Percentiles rank a stretch among this genome's conserved stretches.
These are phyloP conservation scores for Rhingia campestris DNA, from an alignment of 2,888 invertebrate species.

Conservation along the genomic window DNA sequence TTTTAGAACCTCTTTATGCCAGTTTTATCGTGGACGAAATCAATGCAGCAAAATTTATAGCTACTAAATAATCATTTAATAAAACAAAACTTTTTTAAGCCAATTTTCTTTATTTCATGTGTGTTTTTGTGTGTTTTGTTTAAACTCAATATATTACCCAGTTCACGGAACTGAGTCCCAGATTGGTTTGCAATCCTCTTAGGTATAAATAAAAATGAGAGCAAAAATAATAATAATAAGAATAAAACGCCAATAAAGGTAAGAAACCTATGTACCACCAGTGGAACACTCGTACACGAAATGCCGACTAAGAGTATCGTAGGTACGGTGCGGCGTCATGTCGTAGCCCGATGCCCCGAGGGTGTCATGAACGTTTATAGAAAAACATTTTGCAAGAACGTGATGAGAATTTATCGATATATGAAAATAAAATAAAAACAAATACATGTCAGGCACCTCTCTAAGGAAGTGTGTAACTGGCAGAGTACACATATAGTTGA, in stretches of 20 bases:
- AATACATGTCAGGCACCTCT: constrained; percentile 43
- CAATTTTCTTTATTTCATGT: too few relatives aligned
- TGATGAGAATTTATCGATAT: constrained; percentile 71
- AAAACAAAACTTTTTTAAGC: too few relatives aligned
- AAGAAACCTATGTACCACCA: constrained; percentile 38
- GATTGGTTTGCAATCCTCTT: constrained; percentile 52
- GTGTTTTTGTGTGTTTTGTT: background rate
- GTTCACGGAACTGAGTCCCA: constrained; percentile 33
- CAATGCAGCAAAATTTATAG: too few relatives aligned
- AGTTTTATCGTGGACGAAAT: too few relatives aligned
- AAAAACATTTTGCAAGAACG: constrained; percentile 70
- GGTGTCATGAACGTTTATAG: constrained; percentile 70
- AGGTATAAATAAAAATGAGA: constrained; percentile 38
- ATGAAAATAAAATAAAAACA: constrained; percentile 56
- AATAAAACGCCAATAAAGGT: constrained; percentile 36
- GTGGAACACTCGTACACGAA: constrained; percentile 28
- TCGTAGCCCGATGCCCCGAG: constrained; percentile 35
- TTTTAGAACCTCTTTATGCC: too few relatives aligned
- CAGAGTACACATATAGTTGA: constrained; percentile 1
- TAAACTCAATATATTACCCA: background rate
- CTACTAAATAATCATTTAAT: too few relatives aligned
- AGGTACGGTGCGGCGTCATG: constrained; percentile 49
- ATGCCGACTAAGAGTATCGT: constrained; percentile 51
- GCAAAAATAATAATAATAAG: constrained; percentile 15
- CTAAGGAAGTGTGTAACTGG: constrained; percentile 17